Evolutionary conservation across 1,140 invertebrate species (phyloP), one percentile per base, ranked within the genome.

Genomic region (Dendroctonus valens): DNA sequence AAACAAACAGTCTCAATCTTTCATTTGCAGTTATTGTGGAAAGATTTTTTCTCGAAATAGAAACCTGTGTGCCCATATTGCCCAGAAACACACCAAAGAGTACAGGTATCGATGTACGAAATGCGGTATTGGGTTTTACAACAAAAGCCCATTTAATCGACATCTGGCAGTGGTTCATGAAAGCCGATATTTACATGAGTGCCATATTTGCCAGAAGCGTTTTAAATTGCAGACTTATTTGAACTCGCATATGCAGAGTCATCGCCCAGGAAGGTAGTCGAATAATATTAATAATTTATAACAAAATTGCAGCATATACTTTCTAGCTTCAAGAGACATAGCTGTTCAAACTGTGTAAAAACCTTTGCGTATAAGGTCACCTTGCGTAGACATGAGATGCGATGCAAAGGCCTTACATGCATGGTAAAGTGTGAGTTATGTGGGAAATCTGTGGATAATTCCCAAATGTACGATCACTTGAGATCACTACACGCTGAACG

Each of bases 51-150:
- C 59, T 49, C 68, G 58, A 41, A 68, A 65, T 59, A 62, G 59
- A 49, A 55, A 63, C 58, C 44, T 62, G 8, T 26, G 48, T 40
- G 59, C 61, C 49, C 65, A 68, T 38, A 74, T 70, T 58, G 77
- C 83, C 14, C 80, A 69, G 37, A 57, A 39, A 48, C 63, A 65
- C 40, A 58, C 63, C 12, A 61, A 68, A 50, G 40, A 62, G 41
- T 57, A 54, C 40, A 54, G 42, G 41, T 61, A 49, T 9, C 44
- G 51, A 14, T 68, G 67, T 46, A 9, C 26, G 4, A 44, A 58
- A 14, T 70, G 70, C 46, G 65, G 44, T 9, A 68, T 59, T 15
- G 61, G 65, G n/a, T 73, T 67, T 53, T 67, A 44, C n/a, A 41
- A 54, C 26, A 66, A 51, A 12, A 42, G 39, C 37, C 59, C 51